Percentiles rank a stretch among this genome's conserved stretches.
Conservation (phyloP, 2,888 invertebrate species). For the Parthenolecanium corni region DNA sequence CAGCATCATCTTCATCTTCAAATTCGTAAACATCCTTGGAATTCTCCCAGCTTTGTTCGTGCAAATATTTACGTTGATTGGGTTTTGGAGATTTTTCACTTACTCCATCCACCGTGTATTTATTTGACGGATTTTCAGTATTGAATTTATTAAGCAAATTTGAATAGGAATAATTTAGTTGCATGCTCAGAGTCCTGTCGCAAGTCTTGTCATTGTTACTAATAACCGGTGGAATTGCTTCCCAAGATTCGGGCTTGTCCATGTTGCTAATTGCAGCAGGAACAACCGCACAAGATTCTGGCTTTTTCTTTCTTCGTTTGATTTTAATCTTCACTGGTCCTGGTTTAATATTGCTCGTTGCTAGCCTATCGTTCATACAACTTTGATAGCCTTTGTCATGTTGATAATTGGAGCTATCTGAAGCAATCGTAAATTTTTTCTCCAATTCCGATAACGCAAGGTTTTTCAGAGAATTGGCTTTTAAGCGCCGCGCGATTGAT, state of each 20-base stretch:
- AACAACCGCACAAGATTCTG: not conserved
- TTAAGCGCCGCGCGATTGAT: not conserved
- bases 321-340: conserved; percentile 16
- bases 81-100: too few species aligned
- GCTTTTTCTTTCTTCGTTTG: not conserved
- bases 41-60: not conserved
- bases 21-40: conserved; percentile 20
- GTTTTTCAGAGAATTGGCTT: conserved; percentile 5
- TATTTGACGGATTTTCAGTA: not conserved
- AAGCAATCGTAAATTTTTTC: not conserved
- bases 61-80: not conserved
- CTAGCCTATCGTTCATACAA: too few species aligned
- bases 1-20: conserved; percentile 12
- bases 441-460: not conserved
- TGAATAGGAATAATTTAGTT: conserved; percentile 9
- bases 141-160: conserved; percentile 16
- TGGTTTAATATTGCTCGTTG: not conserved
- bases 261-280: not conserved
- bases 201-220: not conserved
- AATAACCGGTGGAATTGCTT: not conserved
- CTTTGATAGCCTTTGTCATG: not conserved
- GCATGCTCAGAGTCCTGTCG: conserved; percentile 10
- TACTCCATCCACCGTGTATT: not conserved
- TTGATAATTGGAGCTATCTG: not conserved
- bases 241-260: not conserved